Base-by-base conservation (phyloP, 2,797 vertebrate species). In the Mormyrus proboscirostris region DNA sequence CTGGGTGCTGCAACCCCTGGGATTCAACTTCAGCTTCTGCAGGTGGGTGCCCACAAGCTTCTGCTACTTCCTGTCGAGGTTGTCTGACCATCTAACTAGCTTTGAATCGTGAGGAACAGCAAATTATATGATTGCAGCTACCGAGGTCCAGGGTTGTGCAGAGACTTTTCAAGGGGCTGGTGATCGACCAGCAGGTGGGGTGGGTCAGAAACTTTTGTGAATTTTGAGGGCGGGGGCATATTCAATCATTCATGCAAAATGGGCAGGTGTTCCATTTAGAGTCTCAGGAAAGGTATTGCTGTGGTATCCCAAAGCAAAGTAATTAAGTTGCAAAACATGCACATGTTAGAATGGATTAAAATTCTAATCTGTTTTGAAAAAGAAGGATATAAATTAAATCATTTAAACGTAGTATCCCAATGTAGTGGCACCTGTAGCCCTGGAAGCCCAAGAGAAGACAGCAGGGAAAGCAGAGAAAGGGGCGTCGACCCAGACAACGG, bases 1-100 rank as follows among this genome's bases (percentile, higher is more conserved):
- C 19, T 92, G 89, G 91, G 91, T 93, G 12, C 89, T 94, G 29
- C 91, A 93, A 84, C 93, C 88, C 62, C 57, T 73, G 10, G 59
- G 0, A 69, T 93, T 92, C 89, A 89, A 90, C 51, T 88, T 86
- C 91, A 91, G 84, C 25, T 89, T 88, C 55, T 93, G 90, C 90
- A 93, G 92, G 91, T 93, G 90, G 89, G 6, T n/a, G 3, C 4
- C 85, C 19, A 53, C 14, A 16, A 51, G 19, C n/a, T n/a, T n/a
- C n/a, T 47, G 82, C n/a, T 50, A 22, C 82, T 47, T 49, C 16
- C 79, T 6, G 14, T 41, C 6, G 0, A 7, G 79, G 44, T 1
- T 22, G 19, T n/a, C 79, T 44, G 41, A 83, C 16, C 47, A 84
- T 50, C 33, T 76, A 76, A 76, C 69, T 38, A n/a, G 7, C 47